Percentiles rank a stretch among this genome's conserved stretches.
These are phyloP conservation scores for Epizoanthus ramosus DNA, from an alignment of 92 coral and sea anemone species.

Conservation along the genomic window DNA sequence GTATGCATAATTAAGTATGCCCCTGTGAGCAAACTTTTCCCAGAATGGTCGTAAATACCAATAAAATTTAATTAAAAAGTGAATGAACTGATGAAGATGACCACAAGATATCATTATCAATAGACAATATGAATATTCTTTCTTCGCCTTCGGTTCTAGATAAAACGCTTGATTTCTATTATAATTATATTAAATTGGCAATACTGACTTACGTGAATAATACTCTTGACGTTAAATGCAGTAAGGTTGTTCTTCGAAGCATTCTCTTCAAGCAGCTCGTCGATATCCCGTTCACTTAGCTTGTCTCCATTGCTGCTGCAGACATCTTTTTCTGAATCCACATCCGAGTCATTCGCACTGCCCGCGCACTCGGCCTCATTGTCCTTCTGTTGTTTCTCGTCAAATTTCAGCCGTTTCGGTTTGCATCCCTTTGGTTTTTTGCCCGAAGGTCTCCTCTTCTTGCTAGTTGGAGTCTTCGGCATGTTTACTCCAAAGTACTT, in stretches of 20 bases:
- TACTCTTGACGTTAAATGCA: constrained; percentile 84
- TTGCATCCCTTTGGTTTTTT: constrained; percentile 51
- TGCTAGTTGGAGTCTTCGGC: constrained; percentile 82
- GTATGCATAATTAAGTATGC: too few relatives aligned
- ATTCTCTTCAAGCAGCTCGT: constrained; percentile 79
- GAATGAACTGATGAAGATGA: too few relatives aligned
- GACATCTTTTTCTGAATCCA: constrained; percentile 43
- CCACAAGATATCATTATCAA: too few relatives aligned
- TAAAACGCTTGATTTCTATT: too few relatives aligned
- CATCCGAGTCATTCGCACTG: constrained; percentile 1
- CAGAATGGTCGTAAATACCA: too few relatives aligned
- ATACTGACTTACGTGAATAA: constrained; percentile 79
- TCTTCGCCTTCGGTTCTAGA: too few relatives aligned
- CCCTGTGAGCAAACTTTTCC: too few relatives aligned
- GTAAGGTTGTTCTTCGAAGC: constrained; percentile 87
- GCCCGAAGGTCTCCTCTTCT: constrained; percentile 66
- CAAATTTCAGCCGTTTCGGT: constrained; percentile 60
- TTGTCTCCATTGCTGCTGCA: constrained; percentile 17
- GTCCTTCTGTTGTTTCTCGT: constrained; percentile 30
- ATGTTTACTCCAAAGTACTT: constrained; percentile 36
- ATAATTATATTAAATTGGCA: too few relatives aligned
- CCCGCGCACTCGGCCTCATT: constrained; percentile 11
- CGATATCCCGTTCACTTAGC: constrained; percentile 56
- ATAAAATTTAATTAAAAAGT: too few relatives aligned
- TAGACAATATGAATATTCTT: too few relatives aligned